phyloP scores from a whole-genome alignment of 2,888 invertebrate genomes.

The Aromia moschata region DNA sequence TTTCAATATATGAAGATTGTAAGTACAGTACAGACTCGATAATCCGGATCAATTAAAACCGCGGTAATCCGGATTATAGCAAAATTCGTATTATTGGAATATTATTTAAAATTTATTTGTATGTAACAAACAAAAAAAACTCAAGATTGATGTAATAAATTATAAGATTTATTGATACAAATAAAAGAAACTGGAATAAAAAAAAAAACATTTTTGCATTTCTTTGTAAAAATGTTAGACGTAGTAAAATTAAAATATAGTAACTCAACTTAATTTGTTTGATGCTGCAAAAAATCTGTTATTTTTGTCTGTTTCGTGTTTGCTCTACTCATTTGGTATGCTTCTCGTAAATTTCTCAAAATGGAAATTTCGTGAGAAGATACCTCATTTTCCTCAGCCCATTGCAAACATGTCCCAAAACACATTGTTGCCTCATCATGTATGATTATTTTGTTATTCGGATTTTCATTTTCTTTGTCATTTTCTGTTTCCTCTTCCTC shows the following conservation, averaged over 20 bases:
- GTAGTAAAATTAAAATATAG: too few relatives aligned
- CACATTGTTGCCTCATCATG: background rate
- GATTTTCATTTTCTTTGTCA: too few relatives aligned
- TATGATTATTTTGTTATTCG: background rate
- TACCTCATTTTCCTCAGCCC: background rate
- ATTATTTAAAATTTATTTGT: background rate
- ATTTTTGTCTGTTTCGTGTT: background rate
- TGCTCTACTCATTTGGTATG: too few relatives aligned
- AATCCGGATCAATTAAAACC: background rate
- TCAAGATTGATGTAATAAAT: background rate
- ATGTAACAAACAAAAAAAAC: background rate
- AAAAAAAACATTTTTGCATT: too few relatives aligned
- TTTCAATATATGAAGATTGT: too few relatives aligned
- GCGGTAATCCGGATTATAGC: background rate
- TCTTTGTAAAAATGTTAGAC: too few relatives aligned
- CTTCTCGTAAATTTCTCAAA: too few relatives aligned
- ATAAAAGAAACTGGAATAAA: background rate
- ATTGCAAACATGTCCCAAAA: background rate
- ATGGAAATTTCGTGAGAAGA: too few relatives aligned
- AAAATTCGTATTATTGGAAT: background rate
- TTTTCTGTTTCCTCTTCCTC: background rate
- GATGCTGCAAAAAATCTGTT: background rate
- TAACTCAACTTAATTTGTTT: too few relatives aligned
- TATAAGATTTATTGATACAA: too few relatives aligned
- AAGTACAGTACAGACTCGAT: background rate